Conservation (phyloP, 2,113 vertebrate genomes). For the Terrapene triunguis region DNA sequence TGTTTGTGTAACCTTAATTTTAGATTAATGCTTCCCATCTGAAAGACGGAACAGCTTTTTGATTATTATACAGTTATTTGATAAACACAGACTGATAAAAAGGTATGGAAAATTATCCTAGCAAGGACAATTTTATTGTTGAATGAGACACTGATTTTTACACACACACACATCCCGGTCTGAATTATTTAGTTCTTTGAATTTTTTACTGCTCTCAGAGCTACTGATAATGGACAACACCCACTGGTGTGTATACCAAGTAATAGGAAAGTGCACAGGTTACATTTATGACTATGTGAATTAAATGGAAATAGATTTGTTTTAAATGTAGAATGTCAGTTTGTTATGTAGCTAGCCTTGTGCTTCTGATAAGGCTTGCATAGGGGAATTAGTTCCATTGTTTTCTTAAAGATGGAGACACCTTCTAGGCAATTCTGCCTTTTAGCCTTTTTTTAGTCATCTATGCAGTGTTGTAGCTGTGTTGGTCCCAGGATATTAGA, state of each 20-base stretch:
- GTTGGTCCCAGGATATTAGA: not conserved
- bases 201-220: not conserved
- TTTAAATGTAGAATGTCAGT: rapidly evolving
- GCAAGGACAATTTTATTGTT: not conserved
- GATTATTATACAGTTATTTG: not conserved
- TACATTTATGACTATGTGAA: not conserved
- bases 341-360: not conserved
- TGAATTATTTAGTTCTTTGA: conserved; percentile 15
- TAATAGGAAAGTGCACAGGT: not conserved
- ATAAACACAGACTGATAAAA: not conserved
- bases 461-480: not conserved
- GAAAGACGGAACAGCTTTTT: not conserved
- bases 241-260: rapidly evolving
- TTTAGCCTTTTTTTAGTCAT: not conserved
- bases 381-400: not conserved
- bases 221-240: not conserved
- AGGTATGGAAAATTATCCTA: not conserved
- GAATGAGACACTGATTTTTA: not conserved
- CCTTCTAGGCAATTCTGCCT: not conserved
- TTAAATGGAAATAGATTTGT: not conserved
- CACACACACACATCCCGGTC: too few relatives aligned
- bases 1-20: conserved; percentile 7
- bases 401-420: not conserved
- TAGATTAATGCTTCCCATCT: not conserved
- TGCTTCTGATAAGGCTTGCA: not conserved